phyloP scores from a whole-genome alignment of 2,797 vertebrate genomes.

The Cirrhinus molitorella region DNA sequence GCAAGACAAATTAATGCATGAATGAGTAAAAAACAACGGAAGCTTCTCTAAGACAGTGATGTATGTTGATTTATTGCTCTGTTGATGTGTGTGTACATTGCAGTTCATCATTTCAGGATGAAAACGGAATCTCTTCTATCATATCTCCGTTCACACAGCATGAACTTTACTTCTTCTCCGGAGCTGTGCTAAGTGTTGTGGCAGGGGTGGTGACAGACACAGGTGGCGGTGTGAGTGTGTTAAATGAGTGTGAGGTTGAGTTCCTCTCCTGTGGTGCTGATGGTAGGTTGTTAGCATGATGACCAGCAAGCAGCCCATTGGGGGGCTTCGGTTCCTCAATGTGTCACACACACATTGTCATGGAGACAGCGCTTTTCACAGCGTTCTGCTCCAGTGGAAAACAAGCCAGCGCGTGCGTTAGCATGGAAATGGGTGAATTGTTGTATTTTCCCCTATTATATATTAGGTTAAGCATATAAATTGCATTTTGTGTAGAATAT shows the following conservation, averaged over 20 bases:
- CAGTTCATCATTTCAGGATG: constrained; percentile 42
- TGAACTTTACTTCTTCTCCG: constrained; percentile 36
- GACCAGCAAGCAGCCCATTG: constrained; percentile 33
- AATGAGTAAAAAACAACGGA: constrained; percentile 10
- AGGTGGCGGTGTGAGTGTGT: constrained; percentile 55
- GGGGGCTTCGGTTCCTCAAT: constrained; percentile 32
- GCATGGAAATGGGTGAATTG: constrained; percentile 12
- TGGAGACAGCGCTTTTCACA: constrained; percentile 37
- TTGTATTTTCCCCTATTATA: background rate
- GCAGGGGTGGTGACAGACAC: constrained; percentile 53
- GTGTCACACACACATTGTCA: constrained; percentile 44
- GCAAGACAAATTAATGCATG: constrained; percentile 5
- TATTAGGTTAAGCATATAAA: constrained; percentile 17
- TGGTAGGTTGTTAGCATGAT: constrained; percentile 56
- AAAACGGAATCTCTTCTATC: constrained; percentile 39
- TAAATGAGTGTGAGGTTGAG: constrained; percentile 60
- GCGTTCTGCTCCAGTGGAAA: background rate
- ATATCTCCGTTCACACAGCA: constrained; percentile 40
- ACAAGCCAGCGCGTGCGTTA: background rate
- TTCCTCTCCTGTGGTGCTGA: constrained; percentile 58
- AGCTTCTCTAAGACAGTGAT: constrained; percentile 23
- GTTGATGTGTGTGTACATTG: constrained; percentile 39
- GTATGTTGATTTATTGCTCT: constrained; percentile 35
- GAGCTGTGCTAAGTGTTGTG: constrained; percentile 28
- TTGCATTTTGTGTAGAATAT: constrained; percentile 5